These are phyloP conservation scores for Vimba vimba DNA, from an alignment of 2,113 vertebrate genomes.

Conservation along the genomic window DNA sequence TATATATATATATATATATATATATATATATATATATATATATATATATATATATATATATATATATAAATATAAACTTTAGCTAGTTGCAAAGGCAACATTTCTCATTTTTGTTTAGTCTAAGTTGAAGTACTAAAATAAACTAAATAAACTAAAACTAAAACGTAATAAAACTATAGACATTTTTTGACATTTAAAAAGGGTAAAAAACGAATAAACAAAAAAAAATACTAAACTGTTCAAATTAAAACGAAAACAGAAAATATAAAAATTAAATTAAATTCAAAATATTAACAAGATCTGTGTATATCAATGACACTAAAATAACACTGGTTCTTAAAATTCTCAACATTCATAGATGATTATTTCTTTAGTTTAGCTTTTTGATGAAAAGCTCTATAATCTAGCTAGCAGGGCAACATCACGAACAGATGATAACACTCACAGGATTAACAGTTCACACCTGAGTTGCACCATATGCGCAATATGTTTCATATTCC, in stretches of 20 bases:
- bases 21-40: too few species aligned
- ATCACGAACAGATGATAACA: constrained; percentile 36
- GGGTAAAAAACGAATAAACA: background rate
- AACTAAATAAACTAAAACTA: too few species aligned
- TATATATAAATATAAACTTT: background rate
- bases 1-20: too few species aligned
- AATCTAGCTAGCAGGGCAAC: constrained; percentile 1
- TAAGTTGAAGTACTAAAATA: too few species aligned
- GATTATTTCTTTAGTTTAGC: background rate
- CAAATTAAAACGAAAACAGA: background rate
- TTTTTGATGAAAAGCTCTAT: background rate
- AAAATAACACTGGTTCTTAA: background rate
- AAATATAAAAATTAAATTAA: background rate
- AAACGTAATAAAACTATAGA: background rate
- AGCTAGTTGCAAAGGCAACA: background rate
- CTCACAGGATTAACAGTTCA: constrained; percentile 27
- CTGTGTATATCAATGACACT: background rate
- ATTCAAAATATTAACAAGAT: background rate
- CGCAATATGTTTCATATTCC: background rate
- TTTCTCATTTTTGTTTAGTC: too few species aligned
- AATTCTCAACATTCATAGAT: background rate
- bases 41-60: too few species aligned
- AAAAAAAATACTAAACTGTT: too few species aligned
- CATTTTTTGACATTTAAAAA: background rate
- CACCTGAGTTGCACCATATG: background rate